phyloP scores from a whole-genome alignment of 2,888 invertebrate genomes.

The Amphiduros pacificus region DNA sequence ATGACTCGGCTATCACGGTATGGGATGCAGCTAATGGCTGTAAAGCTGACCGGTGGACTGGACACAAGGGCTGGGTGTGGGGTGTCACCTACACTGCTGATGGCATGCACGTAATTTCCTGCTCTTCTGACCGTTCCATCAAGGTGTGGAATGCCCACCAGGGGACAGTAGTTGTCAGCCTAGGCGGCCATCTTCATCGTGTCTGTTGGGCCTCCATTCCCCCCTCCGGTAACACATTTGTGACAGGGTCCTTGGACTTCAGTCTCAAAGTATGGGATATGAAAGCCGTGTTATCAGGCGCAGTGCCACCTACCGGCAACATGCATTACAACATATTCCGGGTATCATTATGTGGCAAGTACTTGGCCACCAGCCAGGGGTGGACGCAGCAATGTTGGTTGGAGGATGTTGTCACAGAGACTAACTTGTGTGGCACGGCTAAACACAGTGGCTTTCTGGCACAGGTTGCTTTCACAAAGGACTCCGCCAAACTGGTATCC shows the following conservation, averaged over 20 bases:
- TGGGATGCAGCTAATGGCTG: slow-evolving; percentile 8
- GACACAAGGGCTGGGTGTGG: slow-evolving; percentile 25
- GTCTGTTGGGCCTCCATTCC: slow-evolving; percentile 19
- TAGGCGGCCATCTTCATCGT: slow-evolving; percentile 24
- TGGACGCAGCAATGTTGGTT: slow-evolving; percentile 16
- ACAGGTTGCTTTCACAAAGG: slow-evolving; percentile 8
- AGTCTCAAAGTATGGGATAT: slow-evolving; percentile 23
- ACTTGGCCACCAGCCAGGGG: slow-evolving; percentile 18
- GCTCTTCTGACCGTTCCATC: slow-evolving; percentile 23
- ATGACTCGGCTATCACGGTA: slow-evolving; percentile 16
- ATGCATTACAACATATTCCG: slow-evolving; percentile 16
- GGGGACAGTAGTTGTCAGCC: slow-evolving; percentile 9
- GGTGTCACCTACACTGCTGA: slow-evolving; percentile 10
- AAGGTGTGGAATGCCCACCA: slow-evolving; percentile 18
- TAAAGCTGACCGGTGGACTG: neutral
- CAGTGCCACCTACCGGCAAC: too few species aligned
- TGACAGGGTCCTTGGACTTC: slow-evolving; percentile 21
- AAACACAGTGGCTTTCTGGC: slow-evolving; percentile 12
- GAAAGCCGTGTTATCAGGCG: slow-evolving; percentile 17
- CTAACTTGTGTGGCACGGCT: neutral
- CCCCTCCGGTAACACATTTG: slow-evolving; percentile 11
- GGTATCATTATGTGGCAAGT: slow-evolving; percentile 7
- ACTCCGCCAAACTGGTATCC: slow-evolving; percentile 7
- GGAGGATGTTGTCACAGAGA: neutral
- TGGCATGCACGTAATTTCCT: slow-evolving; percentile 14